phyloP scores from a whole-genome alignment of 1,140 invertebrate species.

The Plodia interpunctella region DNA sequence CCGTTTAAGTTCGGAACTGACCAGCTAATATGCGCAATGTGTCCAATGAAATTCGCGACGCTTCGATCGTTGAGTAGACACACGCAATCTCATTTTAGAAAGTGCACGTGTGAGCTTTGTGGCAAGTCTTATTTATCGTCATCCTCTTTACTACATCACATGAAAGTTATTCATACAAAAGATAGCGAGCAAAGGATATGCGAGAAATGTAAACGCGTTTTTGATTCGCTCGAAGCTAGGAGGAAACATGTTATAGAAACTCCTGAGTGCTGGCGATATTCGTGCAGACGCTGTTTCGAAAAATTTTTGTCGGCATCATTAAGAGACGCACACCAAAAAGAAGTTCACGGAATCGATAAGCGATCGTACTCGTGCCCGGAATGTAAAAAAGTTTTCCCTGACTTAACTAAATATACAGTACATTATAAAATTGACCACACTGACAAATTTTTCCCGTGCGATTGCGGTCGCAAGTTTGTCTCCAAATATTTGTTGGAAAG shows the following conservation, averaged over 20 bases:
- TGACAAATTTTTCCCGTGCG: slow-evolving; percentile 22
- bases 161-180: slow-evolving; percentile 22
- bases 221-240: slow-evolving; percentile 33
- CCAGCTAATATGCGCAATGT: slow-evolving; percentile 42
- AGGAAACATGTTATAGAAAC: slow-evolving; percentile 32
- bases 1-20: slow-evolving; percentile 46
- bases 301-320: slow-evolving; percentile 33
- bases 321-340: slow-evolving; percentile 30
- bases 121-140: slow-evolving; percentile 48
- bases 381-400: slow-evolving; percentile 22
- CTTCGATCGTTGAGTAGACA: slow-evolving; percentile 47
- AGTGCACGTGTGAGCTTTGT: slow-evolving; percentile 54
- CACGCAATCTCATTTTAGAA: slow-evolving; percentile 47
- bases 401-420: slow-evolving; percentile 8
- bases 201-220: slow-evolving; percentile 39
- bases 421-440: slow-evolving; percentile 35
- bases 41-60: slow-evolving; percentile 34
- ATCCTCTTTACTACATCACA: slow-evolving; percentile 38
- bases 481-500: slow-evolving; percentile 25
- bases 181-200: slow-evolving; percentile 35
- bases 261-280: slow-evolving; percentile 37
- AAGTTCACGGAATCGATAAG: slow-evolving; percentile 38
- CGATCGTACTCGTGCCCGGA: slow-evolving; percentile 28
- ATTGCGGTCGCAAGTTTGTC: slow-evolving; percentile 26
- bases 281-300: slow-evolving; percentile 34